Percentiles rank a stretch among this genome's conserved stretches.
These are phyloP conservation scores for Charadrius vociferus DNA, from an alignment of 2,113 vertebrate species.

Conservation along the genomic window DNA sequence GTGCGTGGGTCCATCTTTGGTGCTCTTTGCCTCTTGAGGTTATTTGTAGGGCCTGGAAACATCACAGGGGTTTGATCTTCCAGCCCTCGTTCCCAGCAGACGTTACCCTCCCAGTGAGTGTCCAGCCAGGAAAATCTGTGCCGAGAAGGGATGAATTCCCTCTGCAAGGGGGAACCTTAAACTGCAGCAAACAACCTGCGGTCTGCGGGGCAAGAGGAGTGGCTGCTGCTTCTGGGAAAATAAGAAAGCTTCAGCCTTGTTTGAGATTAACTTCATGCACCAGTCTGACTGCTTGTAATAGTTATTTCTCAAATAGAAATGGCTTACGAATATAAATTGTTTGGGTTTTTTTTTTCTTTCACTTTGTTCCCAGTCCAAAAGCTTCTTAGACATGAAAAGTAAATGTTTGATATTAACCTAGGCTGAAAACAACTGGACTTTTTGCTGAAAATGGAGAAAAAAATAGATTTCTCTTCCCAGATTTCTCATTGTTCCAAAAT, in stretches of 20 bases:
- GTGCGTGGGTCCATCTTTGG: accelerated
- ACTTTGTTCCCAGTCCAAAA: neutral
- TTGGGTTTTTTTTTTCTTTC: neutral
- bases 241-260: neutral
- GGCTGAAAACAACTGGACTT: neutral
- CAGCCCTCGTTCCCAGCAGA: accelerated
- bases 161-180: neutral
- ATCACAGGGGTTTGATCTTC: neutral
- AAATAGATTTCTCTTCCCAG: neutral
- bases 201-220: too few relatives aligned
- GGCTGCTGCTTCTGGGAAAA: neutral
- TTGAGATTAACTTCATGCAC: neutral
- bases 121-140: accelerated
- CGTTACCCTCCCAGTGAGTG: neutral
- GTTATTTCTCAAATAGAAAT: neutral
- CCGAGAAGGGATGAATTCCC: accelerated
- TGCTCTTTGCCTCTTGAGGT: neutral
- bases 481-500: conserved; percentile 41
- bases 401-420: neutral
- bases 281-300: neutral
- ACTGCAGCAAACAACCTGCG: accelerated
- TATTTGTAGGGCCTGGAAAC: neutral
- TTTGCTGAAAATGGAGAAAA: neutral
- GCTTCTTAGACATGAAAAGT: neutral
- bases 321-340: neutral